A percentile compares a stretch with the other conserved stretches of the same genome.
Conservation (phyloP, 2,113 vertebrate species). For the Apus apus region DNA sequence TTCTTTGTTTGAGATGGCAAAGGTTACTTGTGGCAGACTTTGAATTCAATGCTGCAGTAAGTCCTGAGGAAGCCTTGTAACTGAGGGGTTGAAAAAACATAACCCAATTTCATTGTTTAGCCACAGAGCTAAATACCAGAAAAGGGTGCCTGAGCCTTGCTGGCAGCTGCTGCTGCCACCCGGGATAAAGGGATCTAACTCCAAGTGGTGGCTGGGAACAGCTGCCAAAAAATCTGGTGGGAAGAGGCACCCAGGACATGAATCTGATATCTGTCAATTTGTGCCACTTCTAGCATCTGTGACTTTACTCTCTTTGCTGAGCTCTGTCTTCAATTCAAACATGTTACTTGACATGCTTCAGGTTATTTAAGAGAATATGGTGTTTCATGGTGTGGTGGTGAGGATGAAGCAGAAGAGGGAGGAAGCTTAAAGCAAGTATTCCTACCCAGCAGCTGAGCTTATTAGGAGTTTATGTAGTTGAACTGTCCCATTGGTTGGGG, state of each 20-base stretch:
- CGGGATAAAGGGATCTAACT: neutral
- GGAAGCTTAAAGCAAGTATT: neutral
- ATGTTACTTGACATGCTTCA: rapidly evolving
- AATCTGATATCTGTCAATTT: neutral
- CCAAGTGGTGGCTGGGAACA: neutral
- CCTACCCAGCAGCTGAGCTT: neutral
- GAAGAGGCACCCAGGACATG: neutral
- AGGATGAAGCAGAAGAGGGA: neutral
- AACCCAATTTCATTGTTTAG: neutral
- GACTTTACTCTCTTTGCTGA: neutral
- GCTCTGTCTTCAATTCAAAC: neutral
- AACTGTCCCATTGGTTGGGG: neutral
- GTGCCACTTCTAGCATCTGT: neutral
- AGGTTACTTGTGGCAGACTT: neutral
- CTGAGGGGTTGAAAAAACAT: too few relatives aligned
- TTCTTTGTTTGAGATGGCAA: neutral
- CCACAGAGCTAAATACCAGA: neutral
- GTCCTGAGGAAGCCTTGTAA: neutral
- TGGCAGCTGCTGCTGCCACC: neutral
- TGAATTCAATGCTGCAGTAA: neutral
- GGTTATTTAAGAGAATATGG: neutral
- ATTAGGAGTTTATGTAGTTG: neutral
- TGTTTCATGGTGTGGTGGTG: neutral
- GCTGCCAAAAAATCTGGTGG: neutral
- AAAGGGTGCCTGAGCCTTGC: neutral